Conservation (phyloP, 2,113 vertebrate species). For the Siniperca knerii region DNA sequence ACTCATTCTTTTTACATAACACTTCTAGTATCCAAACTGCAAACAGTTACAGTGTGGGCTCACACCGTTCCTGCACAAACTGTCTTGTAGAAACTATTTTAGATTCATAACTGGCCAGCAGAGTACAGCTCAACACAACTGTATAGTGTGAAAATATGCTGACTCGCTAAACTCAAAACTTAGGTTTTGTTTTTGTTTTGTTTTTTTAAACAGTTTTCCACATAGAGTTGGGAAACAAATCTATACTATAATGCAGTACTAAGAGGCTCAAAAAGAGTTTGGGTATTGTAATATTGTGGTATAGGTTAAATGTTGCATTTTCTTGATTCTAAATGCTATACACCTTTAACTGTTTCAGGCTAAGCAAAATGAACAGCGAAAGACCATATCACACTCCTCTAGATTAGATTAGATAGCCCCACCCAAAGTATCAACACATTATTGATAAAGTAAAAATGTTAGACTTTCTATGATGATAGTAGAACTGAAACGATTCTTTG, state of each 20-base stretch:
- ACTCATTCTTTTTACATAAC: slow-evolving; percentile 63
- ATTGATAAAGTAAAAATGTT: background rate
- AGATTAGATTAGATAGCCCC: background rate
- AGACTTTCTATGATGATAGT: background rate
- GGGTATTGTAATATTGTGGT: background rate
- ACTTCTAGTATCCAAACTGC: slow-evolving; percentile 27
- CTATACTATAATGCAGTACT: background rate
- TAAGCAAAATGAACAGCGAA: background rate
- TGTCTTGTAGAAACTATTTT: background rate
- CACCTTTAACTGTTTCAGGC: background rate
- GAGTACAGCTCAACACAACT: background rate
- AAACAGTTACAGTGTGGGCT: slow-evolving; percentile 21
- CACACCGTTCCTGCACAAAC: background rate
- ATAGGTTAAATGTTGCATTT: background rate
- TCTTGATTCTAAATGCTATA: background rate
- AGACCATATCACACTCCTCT: background rate
- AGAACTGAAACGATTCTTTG: too few relatives aligned
- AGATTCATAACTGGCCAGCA: background rate
- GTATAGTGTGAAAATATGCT: slow-evolving; percentile 1
- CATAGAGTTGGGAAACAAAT: background rate
- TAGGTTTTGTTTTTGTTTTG: too few relatives aligned
- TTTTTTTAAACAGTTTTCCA: background rate
- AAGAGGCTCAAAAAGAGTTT: background rate
- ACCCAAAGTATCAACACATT: background rate
- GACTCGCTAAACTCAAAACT: background rate